These are phyloP conservation scores for Catocala sponsa DNA, from an alignment of 2,888 invertebrate species.

Conservation along the genomic window DNA sequence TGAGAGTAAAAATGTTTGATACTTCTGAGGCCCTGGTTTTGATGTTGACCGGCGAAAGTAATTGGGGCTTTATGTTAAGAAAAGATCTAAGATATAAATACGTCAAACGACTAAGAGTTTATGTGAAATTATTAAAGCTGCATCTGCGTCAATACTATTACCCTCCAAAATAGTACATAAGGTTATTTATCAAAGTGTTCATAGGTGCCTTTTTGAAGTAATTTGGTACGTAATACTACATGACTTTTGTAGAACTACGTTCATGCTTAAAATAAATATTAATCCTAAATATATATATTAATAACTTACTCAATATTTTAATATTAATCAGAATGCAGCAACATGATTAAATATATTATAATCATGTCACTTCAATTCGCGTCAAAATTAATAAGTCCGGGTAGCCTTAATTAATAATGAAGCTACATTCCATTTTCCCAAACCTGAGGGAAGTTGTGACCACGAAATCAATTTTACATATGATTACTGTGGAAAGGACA, in stretches of 20 bases:
- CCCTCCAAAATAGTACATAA: no score
- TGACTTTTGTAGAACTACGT: no score
- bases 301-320: no score
- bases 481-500: constrained; percentile 35
- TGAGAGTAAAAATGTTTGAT: constrained; percentile 5
- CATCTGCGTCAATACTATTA: no score
- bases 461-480: constrained; percentile 47
- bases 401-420: constrained; percentile 5
- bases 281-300: no score
- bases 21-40: neutral
- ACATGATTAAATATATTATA: neutral
- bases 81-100: constrained; percentile 6
- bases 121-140: neutral
- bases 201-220: no score
- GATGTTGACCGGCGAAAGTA: neutral
- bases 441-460: constrained; percentile 6
- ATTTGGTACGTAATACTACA: no score
- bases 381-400: constrained; percentile 7
- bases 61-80: neutral
- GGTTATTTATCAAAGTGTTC: no score
- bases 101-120: neutral
- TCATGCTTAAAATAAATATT: no score
- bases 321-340: neutral
- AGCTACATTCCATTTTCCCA: neutral
- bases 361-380: neutral